Percentiles rank a stretch among this genome's conserved stretches.
phyloP scores from a whole-genome alignment of 2,113 vertebrate species.

The Alouatta palliata region DNA sequence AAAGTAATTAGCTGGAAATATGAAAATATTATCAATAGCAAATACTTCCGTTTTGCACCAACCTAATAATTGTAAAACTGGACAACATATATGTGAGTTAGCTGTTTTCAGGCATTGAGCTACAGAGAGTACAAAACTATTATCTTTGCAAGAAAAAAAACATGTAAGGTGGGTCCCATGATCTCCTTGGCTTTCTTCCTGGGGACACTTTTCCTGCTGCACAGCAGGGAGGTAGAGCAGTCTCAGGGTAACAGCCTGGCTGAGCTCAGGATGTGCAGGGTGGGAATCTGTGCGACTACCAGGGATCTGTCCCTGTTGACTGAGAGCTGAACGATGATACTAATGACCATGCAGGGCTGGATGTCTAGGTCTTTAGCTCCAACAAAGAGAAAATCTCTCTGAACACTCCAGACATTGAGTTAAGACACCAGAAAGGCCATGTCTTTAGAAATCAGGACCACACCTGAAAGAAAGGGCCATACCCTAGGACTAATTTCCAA shows the following conservation, averaged over 20 bases:
- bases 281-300: not conserved
- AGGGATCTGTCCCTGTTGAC: not conserved
- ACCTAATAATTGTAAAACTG: not conserved
- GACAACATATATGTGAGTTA: not conserved
- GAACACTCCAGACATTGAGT: not conserved
- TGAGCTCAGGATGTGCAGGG: not conserved
- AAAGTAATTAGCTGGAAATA: not conserved
- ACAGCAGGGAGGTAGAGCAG: not conserved
- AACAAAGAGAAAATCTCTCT: not conserved
- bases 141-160: not conserved
- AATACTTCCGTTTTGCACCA: no score
- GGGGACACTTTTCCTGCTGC: not conserved
- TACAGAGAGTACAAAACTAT: not conserved
- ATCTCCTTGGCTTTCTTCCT: not conserved
- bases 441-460: not conserved
- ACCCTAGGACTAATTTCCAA: not conserved
- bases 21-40: no score
- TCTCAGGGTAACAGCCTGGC: not conserved
- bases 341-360: not conserved
- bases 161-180: accelerated
- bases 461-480: not conserved
- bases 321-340: not conserved
- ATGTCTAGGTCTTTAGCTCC: not conserved
- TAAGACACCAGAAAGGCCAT: not conserved
- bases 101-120: not conserved